These are phyloP conservation scores for Pionites leucogaster DNA, from an alignment of 2,113 vertebrate species.

Conservation along the genomic window DNA sequence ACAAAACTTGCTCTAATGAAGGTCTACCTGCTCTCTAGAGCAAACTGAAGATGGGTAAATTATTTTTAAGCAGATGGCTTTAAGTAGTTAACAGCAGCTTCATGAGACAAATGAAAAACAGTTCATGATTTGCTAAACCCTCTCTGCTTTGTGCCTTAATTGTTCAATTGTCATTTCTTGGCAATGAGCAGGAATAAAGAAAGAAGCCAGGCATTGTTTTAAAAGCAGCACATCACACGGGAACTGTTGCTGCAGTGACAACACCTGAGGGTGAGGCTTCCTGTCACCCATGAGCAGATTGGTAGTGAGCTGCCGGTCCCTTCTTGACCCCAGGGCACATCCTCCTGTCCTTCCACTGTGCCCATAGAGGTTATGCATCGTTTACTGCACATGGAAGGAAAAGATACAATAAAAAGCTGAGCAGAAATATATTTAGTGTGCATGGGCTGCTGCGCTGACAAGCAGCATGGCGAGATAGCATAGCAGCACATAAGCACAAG, in stretches of 20 bases:
- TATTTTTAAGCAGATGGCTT: conserved; percentile 59
- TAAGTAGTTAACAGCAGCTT: conserved; percentile 42
- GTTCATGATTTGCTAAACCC: conserved; percentile 22
- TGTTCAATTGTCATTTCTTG: conserved; percentile 22
- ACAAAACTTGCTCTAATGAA: conserved; percentile 27
- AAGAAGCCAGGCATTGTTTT: neutral
- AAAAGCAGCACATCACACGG: neutral
- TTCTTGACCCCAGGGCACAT: neutral
- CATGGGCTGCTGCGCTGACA: neutral
- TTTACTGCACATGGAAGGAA: neutral
- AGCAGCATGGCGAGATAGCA: accelerated
- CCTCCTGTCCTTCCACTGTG: accelerated
- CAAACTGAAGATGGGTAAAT: neutral
- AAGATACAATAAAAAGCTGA: neutral
- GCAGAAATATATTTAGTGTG: neutral
- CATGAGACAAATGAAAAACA: conserved; percentile 54
- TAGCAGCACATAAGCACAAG: neutral
- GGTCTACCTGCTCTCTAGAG: conserved; percentile 39
- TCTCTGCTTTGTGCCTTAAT: conserved; percentile 10
- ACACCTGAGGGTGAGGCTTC: neutral
- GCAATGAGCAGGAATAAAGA: neutral
- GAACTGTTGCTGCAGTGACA: neutral
- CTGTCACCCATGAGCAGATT: neutral
- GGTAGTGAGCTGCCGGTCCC: neutral
- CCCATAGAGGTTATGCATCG: neutral